Conservation (phyloP, 2,113 vertebrate genomes). For the Paedocypris sp. region DNA sequence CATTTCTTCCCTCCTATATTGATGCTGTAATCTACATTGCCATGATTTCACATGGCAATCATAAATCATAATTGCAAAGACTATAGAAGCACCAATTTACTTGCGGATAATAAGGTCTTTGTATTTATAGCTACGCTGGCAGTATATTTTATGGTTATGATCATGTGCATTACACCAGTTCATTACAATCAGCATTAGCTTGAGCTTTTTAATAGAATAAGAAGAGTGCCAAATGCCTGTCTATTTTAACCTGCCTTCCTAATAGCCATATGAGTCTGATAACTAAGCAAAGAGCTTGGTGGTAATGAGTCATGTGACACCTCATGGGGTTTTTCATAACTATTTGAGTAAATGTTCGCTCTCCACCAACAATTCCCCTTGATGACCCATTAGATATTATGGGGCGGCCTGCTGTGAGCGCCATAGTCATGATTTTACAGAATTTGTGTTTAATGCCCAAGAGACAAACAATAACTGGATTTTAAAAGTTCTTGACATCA, state of each 20-base stretch:
- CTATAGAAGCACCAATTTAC: conserved; percentile 26
- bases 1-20: conserved; percentile 15
- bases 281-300: conserved; percentile 46
- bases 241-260: conserved; percentile 44
- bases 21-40: conserved; percentile 28
- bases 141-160: conserved; percentile 39
- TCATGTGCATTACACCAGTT: conserved; percentile 35
- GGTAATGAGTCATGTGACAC: conserved; percentile 72
- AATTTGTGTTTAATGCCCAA: conserved; percentile 70
- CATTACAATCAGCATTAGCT: conserved; percentile 38
- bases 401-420: conserved; percentile 62
- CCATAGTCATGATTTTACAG: conserved; percentile 61
- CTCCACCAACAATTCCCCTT: conserved; percentile 67
- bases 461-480: conserved; percentile 69
- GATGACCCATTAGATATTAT: conserved; percentile 76
- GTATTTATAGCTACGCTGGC: conserved; percentile 34
- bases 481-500: conserved; percentile 49
- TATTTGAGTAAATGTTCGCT: conserved; percentile 66
- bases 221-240: conserved; percentile 33
- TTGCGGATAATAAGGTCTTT: conserved; percentile 27
- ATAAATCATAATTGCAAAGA: conserved; percentile 39
- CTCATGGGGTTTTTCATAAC: conserved; percentile 68
- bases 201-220: conserved; percentile 35
- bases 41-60: conserved; percentile 19
- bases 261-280: conserved; percentile 46